Base-by-base conservation (phyloP, 1,140 invertebrate genomes). In the Drosophila fuyamai region DNA sequence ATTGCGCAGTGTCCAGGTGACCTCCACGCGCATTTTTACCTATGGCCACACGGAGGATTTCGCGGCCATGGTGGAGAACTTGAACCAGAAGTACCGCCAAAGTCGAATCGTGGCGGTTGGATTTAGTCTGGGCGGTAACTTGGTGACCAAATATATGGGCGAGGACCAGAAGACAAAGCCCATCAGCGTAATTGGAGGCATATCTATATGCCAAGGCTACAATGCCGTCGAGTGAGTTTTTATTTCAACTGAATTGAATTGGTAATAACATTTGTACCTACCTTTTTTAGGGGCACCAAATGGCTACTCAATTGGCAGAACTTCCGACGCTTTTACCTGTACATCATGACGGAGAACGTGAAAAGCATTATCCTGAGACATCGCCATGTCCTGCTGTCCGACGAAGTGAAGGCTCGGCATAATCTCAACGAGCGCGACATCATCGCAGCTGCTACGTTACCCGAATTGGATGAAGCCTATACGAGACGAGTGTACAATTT, bases 131-230 rank as follows among this genome's bases (percentile, higher is more conserved):
- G 97, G 97, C 38, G 97, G 96, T 5, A 98, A 98, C 93, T 93
- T 98, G 47, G 95, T 98, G 5, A 96, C 96, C 1, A 98, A 98
- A 93, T 98, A 98, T 92, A 93, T 98, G 77, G 97, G 97, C 8
- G 97, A 98, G 93, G 93, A 93, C 36, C 93, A 94, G 5, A 93
- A 93, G 65, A 94, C 94, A 48, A 94, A 94, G 74, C 94, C 96
- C 16, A 70, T 92, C 9, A 95, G 95, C 79, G 95, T 98, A 35
- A 95, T 98, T 67, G 97, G 97, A 55, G 97, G 95, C 5, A 95
- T 98, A 77, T 98, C 97, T 9, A 96, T 98, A 79, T 98, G 97
- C 90, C 97, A 98, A 93, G 97, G 97, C 68, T 98, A 98, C 91
- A 96, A 97, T 93, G 96, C 97, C 46, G 95, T 96, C 41, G 95